Evolutionary conservation across 2,113 vertebrate species (phyloP), one percentile per base, ranked within the genome.

Genomic region (Cricetomys ansorgei): DNA sequence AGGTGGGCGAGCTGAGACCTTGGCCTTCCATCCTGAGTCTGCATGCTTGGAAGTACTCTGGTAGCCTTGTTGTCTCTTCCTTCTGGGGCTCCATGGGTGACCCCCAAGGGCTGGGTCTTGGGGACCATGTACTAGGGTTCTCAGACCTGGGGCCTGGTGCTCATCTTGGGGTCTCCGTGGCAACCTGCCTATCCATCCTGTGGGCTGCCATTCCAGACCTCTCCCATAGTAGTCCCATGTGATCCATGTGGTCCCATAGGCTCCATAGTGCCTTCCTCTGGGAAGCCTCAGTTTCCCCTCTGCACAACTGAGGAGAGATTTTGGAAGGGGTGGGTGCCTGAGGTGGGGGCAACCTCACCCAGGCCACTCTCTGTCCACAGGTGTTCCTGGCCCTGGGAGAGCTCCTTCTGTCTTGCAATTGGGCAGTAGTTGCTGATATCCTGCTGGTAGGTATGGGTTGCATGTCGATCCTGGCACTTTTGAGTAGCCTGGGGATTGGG

Each of bases 381-480:
- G 98, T 99, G 7, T 99, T 99, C 95, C 98, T 99, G 95, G 98
- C 97, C 73, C 83, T 99, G 0, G 98, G 98, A 50, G 98, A 99
- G 96, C 81, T 98, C 15, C 87, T 99, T 83, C 97, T 99, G 48
- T 99, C 99, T 10, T 96, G 99, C 64, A 99, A 99, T 98, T 99
- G 99, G 99, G 98, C 99, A 0, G 98, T 99, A 94, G 81, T 99
- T 55, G 98, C 99, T 4, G 99, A 99, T 79, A 99, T 99, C 89
- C 97, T 99, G 69, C 97, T 99, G 98, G 99, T 99, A 97, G 97
- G 98, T 98, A 2, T 89, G 83, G 25, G 31, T 27, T 62, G 37
- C 3, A 0, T 34, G 19, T 17, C 57, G 69, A 69, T 17, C 25
- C 67, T 73, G 57, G 86, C 15, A 31, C 67, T 88, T 73, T 34